Evolutionary conservation across 2,113 vertebrate species (phyloP).

Genomic region (Nematolebias whitei): DNA sequence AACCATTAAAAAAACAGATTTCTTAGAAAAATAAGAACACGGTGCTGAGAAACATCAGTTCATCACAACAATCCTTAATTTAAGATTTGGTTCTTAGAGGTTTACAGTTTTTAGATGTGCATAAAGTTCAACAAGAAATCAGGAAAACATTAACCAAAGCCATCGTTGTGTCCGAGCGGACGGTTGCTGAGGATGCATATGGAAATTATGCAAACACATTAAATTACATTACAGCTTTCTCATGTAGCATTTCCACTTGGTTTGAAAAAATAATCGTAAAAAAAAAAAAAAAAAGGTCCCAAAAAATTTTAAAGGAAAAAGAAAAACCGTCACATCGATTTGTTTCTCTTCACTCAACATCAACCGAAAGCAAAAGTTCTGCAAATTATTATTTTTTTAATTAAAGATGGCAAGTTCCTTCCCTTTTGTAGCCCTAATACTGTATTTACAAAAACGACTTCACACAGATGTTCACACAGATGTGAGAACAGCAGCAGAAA

Average conservation of each 20-base stretch:
- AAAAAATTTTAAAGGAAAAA: slow-evolving; percentile 7
- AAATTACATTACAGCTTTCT: slow-evolving; percentile 47
- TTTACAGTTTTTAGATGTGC: slow-evolving; percentile 12
- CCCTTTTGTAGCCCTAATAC: slow-evolving; percentile 44
- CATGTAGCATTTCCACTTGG: not conserved
- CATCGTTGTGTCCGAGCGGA: slow-evolving; percentile 16
- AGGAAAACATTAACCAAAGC: slow-evolving; percentile 21
- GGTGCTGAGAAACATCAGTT: slow-evolving; percentile 30
- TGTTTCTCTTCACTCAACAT: slow-evolving; percentile 22
- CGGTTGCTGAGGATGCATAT: slow-evolving; percentile 43
- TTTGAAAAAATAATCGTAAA: slow-evolving; percentile 16
- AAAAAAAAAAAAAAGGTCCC: slow-evolving; percentile 21
- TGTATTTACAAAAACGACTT: slow-evolving; percentile 28
- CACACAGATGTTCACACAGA: not conserved
- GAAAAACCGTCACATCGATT: not conserved
- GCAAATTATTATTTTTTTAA: not conserved
- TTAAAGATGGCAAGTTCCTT: slow-evolving; percentile 28
- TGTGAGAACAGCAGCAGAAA: not conserved
- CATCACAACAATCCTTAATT: slow-evolving; percentile 39
- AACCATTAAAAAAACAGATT: slow-evolving; percentile 56
- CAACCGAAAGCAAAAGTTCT: slow-evolving; percentile 28
- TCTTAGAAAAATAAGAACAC: slow-evolving; percentile 61
- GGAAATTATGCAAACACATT: slow-evolving; percentile 39
- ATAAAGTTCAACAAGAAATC: slow-evolving; percentile 47
- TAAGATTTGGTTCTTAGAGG: slow-evolving; percentile 25